phyloP scores from a whole-genome alignment of 2,797 vertebrate species.

The Cheirogaleus major region DNA sequence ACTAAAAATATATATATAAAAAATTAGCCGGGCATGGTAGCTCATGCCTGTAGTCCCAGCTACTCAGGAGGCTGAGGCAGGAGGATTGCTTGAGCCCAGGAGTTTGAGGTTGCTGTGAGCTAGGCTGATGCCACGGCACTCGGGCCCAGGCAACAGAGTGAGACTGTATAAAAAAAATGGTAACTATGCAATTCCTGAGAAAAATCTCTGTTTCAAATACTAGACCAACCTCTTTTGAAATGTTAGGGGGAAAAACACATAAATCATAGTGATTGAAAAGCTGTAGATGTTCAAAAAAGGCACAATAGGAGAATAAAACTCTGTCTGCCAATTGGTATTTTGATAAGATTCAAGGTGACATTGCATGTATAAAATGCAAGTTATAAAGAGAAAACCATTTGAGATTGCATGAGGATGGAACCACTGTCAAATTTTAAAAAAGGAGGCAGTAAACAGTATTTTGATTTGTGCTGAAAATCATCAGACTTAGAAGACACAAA shows the following conservation, averaged over 20 bases:
- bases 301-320: not conserved
- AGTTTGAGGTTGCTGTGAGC: no score
- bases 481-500: not conserved
- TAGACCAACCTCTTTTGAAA: not conserved
- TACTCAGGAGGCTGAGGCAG: no score
- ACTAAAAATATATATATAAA: no score
- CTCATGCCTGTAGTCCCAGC: no score
- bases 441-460: not conserved
- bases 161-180: not conserved
- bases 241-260: not conserved
- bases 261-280: not conserved
- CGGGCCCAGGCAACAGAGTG: no score
- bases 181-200: not conserved
- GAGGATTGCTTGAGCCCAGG: no score
- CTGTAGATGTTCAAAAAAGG: not conserved
- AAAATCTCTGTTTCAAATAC: not conserved
- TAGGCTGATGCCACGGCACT: no score
- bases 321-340: not conserved
- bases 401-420: not conserved
- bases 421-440: not conserved
- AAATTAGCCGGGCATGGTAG: no score
- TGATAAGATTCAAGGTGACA: not conserved
- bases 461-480: conserved; percentile 3
- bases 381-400: not conserved
- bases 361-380: not conserved